Percentiles rank a stretch among this genome's conserved stretches.
phyloP scores from a whole-genome alignment of 37 sponge, comb jelly and placozoan genomes.

The Beroe ovata region DNA sequence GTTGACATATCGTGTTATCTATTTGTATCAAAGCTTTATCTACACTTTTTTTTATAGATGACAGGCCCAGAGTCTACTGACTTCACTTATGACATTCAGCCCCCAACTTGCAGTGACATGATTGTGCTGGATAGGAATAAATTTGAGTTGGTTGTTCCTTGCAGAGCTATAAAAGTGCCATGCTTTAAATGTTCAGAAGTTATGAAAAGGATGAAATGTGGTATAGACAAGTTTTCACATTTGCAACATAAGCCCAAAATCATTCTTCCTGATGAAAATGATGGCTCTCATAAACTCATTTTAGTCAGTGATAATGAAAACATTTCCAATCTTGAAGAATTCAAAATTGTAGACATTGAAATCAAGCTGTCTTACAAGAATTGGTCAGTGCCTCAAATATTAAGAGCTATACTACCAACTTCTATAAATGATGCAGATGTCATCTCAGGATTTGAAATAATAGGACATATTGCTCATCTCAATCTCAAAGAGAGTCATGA shows the following conservation, averaged over 20 bases:
- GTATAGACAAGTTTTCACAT: not conserved
- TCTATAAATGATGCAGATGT: conserved; percentile 10
- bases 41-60: too few relatives aligned
- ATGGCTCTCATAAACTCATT: conserved; percentile 15
- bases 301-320: not conserved
- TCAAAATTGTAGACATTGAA: not conserved
- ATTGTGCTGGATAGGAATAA: not conserved
- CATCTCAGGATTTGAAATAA: conserved; percentile 77
- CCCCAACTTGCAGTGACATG: not conserved
- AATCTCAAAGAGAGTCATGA: conserved; percentile 80
- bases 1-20: too few relatives aligned
- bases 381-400: conserved; percentile 54
- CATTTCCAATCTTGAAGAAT: not conserved
- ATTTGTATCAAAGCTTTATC: too few relatives aligned
- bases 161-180: conserved; percentile 18
- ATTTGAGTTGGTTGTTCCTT: not conserved
- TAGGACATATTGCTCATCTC: conserved; percentile 96
- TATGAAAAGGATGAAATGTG: not conserved
- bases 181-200: not conserved
- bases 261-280: not conserved
- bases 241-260: conserved; percentile 31
- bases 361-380: conserved; percentile 23
- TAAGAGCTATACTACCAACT: conserved; percentile 18
- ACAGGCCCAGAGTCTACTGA: too few relatives aligned
- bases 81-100: conserved; percentile 13